phyloP scores from a whole-genome alignment of 2,888 invertebrate genomes.

The Chirona hameri region DNA sequence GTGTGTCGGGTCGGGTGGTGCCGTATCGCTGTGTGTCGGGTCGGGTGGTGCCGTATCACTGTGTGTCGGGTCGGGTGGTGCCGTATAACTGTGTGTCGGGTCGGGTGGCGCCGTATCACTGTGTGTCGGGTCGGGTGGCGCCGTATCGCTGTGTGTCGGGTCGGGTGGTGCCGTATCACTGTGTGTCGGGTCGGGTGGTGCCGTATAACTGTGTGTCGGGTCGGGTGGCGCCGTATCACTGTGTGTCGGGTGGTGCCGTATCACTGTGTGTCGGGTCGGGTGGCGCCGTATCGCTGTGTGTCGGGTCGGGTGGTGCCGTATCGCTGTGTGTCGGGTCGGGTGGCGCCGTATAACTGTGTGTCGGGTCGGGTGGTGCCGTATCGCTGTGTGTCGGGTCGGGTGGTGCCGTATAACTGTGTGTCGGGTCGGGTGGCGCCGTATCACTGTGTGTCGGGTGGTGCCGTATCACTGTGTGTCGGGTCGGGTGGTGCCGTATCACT shows the following conservation, averaged over 20 bases:
- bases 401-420: too few species aligned
- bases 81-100: too few species aligned
- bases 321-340: neutral
- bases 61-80: neutral
- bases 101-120: neutral
- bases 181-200: neutral
- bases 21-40: constrained; percentile 46
- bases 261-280: neutral
- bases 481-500: neutral
- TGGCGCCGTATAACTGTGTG: too few species aligned
- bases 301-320: too few species aligned
- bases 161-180: too few species aligned
- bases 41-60: too few species aligned
- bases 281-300: constrained; percentile 44
- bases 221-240: too few species aligned
- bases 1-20: neutral
- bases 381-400: too few species aligned
- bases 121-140: neutral
- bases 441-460: too few species aligned
- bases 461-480: too few species aligned
- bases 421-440: neutral
- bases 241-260: too few species aligned
- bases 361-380: neutral
- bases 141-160: constrained; percentile 46
- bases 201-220: too few species aligned